A percentile compares a stretch with the other conserved stretches of the same genome.
These are phyloP conservation scores for Fukomys damarensis DNA, from an alignment of 2,113 vertebrate genomes.

Conservation along the genomic window DNA sequence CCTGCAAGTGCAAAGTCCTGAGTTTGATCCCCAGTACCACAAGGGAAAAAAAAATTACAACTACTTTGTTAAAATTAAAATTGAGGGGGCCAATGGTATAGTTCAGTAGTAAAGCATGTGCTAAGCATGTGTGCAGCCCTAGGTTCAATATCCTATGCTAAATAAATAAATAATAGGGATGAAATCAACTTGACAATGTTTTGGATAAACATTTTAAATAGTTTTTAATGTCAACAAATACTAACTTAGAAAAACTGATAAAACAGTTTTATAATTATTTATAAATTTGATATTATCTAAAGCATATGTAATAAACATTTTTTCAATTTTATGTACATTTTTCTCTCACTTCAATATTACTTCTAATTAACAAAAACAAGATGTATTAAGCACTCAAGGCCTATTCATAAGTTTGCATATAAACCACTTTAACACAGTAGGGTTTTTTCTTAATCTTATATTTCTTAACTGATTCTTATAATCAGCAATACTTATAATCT, in stretches of 20 bases:
- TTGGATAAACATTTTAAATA: background rate
- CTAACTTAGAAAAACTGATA: slow-evolving; percentile 8
- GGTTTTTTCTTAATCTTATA: background rate
- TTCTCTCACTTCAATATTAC: slow-evolving; percentile 8
- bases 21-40: too few species aligned
- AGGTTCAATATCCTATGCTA: background rate
- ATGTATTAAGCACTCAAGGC: background rate
- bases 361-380: slow-evolving; percentile 51
- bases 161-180: background rate
- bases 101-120: background rate
- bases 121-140: background rate
- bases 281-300: background rate
- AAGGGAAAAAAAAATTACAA: too few species aligned
- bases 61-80: slow-evolving; percentile 32
- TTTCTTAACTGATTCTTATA: slow-evolving; percentile 2
- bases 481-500: background rate
- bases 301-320: background rate
- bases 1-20: too few species aligned
- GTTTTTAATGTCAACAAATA: slow-evolving; percentile 44
- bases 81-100: background rate
- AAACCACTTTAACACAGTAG: background rate
- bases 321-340: background rate
- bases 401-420: background rate
- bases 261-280: background rate
- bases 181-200: background rate